Conservation (phyloP, 2,113 vertebrate species). For the Scomber japonicus region DNA sequence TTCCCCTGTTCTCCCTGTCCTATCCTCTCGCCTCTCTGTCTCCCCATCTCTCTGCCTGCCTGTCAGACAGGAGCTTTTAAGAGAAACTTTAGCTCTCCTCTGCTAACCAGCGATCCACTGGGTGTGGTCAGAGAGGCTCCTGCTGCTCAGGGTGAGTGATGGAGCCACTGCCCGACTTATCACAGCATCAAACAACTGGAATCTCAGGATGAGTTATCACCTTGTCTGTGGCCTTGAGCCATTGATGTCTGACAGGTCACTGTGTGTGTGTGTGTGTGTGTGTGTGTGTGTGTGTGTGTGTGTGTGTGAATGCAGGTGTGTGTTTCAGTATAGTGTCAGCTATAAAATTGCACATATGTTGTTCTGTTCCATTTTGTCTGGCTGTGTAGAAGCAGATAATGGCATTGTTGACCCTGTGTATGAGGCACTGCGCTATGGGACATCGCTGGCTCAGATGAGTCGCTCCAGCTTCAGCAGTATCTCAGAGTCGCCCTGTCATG, state of each 20-base stretch:
- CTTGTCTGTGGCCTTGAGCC: slow-evolving; percentile 34
- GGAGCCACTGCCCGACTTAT: slow-evolving; percentile 21
- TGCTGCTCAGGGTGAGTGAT: slow-evolving; percentile 81
- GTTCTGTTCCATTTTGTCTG: slow-evolving; percentile 27
- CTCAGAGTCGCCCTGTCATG: slow-evolving; percentile 87
- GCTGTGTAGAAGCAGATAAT: slow-evolving; percentile 70
- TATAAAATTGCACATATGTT: slow-evolving; percentile 40
- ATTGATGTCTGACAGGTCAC: slow-evolving; percentile 22
- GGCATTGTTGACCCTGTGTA: slow-evolving; percentile 89
- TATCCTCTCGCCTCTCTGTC: not conserved
- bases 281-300: too few relatives aligned
- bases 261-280: slow-evolving; percentile 3
- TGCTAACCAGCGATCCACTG: slow-evolving; percentile 87
- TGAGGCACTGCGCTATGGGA: slow-evolving; percentile 92
- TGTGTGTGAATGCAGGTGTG: not conserved
- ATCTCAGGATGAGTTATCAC: slow-evolving; percentile 47
- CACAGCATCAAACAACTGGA: slow-evolving; percentile 12
- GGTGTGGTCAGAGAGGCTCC: slow-evolving; percentile 85
- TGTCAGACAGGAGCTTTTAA: slow-evolving; percentile 89
- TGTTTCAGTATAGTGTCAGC: slow-evolving; percentile 7
- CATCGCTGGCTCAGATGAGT: slow-evolving; percentile 91
- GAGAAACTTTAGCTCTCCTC: slow-evolving; percentile 93
- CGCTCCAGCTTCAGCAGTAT: slow-evolving; percentile 90
- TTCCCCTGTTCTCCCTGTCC: not conserved
- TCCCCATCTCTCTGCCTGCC: not conserved